Base-by-base conservation (phyloP, 1,140 invertebrate species). In the Pseudomyrmex dendroicus region DNA sequence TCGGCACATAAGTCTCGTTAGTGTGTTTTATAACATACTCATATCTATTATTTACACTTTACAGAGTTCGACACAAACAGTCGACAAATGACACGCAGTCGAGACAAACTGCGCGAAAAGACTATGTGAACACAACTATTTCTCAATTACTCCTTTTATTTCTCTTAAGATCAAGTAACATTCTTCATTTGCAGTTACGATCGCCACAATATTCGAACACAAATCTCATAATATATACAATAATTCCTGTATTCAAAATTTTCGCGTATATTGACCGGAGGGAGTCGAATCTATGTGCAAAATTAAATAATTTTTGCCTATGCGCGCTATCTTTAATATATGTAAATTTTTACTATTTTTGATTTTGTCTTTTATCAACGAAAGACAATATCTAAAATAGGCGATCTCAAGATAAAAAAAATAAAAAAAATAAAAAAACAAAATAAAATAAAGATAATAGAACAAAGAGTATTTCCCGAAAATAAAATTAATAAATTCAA, bases 31-130 rank as follows among this genome's bases (percentile, higher is more conserved):
- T 61, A 70, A 70, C 52, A 13, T 63, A 9, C 0, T 67, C 67
- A 67, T 15, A 50, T 61, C 44, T 22, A 44, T 46, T 72, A 80
- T 80, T 70, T 80, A 80, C 76, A 80, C 17, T 80, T 70, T 80
- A 80, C 66, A 80, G 17, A 54, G 20, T 59, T 80, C 54, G 44
- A 80, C 35, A 35, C 35, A 7, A 35, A 35, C 35, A 35, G 35
- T 35, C 35, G 35, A 35, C 35, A 35, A 35, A 7, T 7, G 5
- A 35, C 12, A 54, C 76, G 66, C 66, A 35, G 54, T 50, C 66
- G 44, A 35, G 35, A 72, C 44, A 35, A 13, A 66, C 74, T 15
- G 64, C 76, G 76, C 44, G 17, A 78, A 78, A 70, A 78, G 52
- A 78, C 64, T 57, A 15, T 66, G 52, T 50, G 44, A 70, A 57